phyloP scores from a whole-genome alignment of 1,140 invertebrate genomes.

The Halictus rubicundus region DNA sequence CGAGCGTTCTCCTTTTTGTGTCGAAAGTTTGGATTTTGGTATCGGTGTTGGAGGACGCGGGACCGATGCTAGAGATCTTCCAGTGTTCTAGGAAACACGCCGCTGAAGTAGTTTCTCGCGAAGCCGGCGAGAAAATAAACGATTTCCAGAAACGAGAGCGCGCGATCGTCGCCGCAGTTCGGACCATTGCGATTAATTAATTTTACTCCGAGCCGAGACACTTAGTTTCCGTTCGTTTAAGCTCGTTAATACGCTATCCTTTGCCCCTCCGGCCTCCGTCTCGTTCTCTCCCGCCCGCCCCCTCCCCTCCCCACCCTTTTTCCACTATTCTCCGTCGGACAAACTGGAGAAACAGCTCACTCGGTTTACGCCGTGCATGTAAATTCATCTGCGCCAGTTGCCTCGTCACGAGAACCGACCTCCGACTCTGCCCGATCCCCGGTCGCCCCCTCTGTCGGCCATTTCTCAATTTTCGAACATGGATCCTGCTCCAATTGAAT shows the following conservation, averaged over 20 bases:
- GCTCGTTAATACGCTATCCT: conserved; percentile 70
- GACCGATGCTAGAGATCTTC: neutral
- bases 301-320: conserved; percentile 14
- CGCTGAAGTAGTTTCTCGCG: neutral
- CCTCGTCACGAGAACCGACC: conserved; percentile 53
- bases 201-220: conserved; percentile 79
- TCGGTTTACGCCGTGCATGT: conserved; percentile 71
- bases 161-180: conserved; percentile 72
- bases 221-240: conserved; percentile 81
- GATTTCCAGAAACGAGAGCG: conserved; percentile 68
- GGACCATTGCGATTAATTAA: conserved; percentile 80
- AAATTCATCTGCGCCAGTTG: conserved; percentile 64
- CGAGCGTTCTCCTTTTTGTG: neutral
- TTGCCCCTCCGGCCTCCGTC: conserved; percentile 28
- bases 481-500: no score
- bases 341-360: conserved; percentile 58
- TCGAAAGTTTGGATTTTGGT: neutral
- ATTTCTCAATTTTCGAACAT: neutral
- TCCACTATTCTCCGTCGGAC: conserved; percentile 27
- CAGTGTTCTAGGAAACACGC: neutral
- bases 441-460: neutral
- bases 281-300: conserved; percentile 22
- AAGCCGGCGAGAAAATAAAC: conserved; percentile 53
- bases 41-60: neutral
- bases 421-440: conserved; percentile 62